Conservation (phyloP, 1,140 invertebrate genomes). For the Triops cancriformis region DNA sequence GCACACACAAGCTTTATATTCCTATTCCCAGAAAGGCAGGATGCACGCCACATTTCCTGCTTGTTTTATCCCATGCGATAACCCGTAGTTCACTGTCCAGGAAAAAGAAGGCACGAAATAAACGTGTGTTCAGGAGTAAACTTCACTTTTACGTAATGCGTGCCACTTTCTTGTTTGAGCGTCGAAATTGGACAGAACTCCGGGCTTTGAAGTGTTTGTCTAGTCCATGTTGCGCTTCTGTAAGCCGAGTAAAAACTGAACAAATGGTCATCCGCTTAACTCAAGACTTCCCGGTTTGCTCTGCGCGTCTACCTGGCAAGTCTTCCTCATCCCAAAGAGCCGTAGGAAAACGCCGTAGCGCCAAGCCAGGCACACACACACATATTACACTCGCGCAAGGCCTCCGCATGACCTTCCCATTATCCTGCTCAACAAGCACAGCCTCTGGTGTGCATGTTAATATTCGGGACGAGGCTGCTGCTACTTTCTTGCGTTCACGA, state of each 20-base stretch:
- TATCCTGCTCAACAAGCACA: slow-evolving; percentile 6
- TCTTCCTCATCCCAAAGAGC: background rate
- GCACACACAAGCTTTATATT: background rate
- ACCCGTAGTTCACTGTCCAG: background rate
- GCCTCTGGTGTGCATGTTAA: slow-evolving; percentile 12
- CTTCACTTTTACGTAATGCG: background rate
- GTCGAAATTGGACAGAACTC: background rate
- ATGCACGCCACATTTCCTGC: background rate
- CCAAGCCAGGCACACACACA: background rate
- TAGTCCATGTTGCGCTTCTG: background rate
- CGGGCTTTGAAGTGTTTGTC: background rate
- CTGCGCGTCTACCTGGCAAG: background rate
- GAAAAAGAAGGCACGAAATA: background rate
- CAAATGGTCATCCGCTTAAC: background rate
- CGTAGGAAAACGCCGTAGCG: background rate
- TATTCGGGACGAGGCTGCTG: slow-evolving; percentile 9
- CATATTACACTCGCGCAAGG: background rate
- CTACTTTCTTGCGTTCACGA: background rate
- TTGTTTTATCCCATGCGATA: background rate
- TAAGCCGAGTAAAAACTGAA: background rate
- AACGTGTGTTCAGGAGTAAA: background rate
- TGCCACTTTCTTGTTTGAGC: background rate
- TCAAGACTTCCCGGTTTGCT: background rate
- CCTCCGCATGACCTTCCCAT: background rate
- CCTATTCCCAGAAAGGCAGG: background rate